phyloP scores from a whole-genome alignment of 1,140 invertebrate species.

The Rhizoglyphus robini region DNA sequence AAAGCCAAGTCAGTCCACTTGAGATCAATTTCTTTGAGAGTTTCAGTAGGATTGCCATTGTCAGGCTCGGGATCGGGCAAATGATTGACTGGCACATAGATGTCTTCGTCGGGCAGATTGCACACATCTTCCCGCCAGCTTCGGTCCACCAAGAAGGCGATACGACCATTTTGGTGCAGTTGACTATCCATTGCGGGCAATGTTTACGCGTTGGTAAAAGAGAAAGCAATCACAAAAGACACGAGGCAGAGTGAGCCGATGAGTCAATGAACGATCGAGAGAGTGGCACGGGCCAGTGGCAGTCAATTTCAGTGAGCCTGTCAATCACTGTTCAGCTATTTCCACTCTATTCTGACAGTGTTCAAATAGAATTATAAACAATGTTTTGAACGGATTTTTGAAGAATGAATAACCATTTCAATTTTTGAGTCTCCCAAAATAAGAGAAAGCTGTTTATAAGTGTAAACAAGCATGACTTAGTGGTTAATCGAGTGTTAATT shows the following conservation, averaged over 20 bases:
- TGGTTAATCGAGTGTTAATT: no score
- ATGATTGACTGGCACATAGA: slow-evolving; percentile 68
- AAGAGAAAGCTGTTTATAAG: no score
- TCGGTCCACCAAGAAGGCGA: slow-evolving; percentile 75
- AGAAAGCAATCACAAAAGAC: neutral
- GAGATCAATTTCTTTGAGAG: slow-evolving; percentile 73
- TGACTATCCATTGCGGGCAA: slow-evolving; percentile 43
- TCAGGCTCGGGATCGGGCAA: slow-evolving; percentile 85
- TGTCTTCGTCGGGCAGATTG: slow-evolving; percentile 74
- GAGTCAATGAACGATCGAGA: neutral
- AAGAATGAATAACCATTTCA: no score
- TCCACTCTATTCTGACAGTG: no score
- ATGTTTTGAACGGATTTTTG: no score
- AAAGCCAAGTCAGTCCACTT: slow-evolving; percentile 72
- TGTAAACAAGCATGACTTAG: no score
- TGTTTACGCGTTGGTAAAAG: neutral
- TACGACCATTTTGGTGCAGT: slow-evolving; percentile 49
- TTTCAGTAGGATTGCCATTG: slow-evolving; percentile 74
- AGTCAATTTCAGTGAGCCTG: no score
- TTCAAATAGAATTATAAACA: no score
- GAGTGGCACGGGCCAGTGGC: no score
- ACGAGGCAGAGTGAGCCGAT: no score
- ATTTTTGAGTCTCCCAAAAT: no score
- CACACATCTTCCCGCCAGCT: slow-evolving; percentile 63
- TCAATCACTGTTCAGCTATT: no score